phyloP scores from a whole-genome alignment of 2,797 vertebrate genomes.

The Danio choprae region DNA sequence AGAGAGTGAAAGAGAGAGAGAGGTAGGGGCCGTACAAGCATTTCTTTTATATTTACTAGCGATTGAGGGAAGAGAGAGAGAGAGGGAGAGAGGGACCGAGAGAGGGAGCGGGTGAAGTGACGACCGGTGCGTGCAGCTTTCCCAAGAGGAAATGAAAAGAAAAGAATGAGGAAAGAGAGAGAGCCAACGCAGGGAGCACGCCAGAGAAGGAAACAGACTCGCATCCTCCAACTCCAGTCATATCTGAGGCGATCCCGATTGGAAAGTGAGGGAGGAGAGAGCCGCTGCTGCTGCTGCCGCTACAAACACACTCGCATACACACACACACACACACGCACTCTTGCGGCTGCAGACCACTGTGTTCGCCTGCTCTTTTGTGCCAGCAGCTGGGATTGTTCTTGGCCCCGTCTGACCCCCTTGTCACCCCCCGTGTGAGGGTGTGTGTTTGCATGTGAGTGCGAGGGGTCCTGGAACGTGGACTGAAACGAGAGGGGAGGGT shows the following conservation, averaged over 20 bases:
- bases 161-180: constrained; percentile 77
- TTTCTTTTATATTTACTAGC: constrained; percentile 87
- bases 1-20: constrained; percentile 71
- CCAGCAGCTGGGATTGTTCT: constrained; percentile 58
- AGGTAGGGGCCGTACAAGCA: constrained; percentile 82
- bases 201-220: constrained; percentile 46
- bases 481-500: constrained; percentile 37
- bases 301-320: constrained; percentile 62
- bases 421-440: constrained; percentile 53
- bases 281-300: constrained; percentile 66
- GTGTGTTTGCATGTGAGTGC: constrained; percentile 35
- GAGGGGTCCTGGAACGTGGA: constrained; percentile 50
- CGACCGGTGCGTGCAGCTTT: constrained; percentile 80
- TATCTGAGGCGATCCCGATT: constrained; percentile 60
- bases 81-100: constrained; percentile 38
- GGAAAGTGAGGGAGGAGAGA: constrained; percentile 60
- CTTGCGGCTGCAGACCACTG: constrained; percentile 66
- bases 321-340: constrained; percentile 39
- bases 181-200: constrained; percentile 70
- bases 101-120: constrained; percentile 74
- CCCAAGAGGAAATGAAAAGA: constrained; percentile 85
- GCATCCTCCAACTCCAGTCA: constrained; percentile 53
- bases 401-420: constrained; percentile 57
- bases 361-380: constrained; percentile 54
- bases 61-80: constrained; percentile 67